These are phyloP conservation scores for Siniperca scherzeri DNA, from an alignment of 2,797 vertebrate species.

Conservation along the genomic window DNA sequence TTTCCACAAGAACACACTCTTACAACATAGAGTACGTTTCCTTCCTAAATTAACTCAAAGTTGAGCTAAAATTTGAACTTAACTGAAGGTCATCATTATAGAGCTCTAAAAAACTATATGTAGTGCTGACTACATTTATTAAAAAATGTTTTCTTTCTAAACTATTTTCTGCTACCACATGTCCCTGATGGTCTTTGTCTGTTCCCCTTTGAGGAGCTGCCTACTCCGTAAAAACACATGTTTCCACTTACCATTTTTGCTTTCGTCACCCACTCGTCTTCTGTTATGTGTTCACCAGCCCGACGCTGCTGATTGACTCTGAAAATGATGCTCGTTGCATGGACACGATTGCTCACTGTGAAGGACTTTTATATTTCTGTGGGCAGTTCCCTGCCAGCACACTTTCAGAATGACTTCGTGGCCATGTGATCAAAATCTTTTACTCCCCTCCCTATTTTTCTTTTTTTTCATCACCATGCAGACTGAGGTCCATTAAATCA, in stretches of 20 bases:
- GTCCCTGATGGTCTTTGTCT: conserved; percentile 39
- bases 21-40: conserved; percentile 37
- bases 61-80: background rate
- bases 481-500: conserved; percentile 55
- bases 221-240: conserved; percentile 54
- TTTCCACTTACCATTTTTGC: conserved; percentile 82
- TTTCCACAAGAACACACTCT: conserved; percentile 31
- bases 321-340: conserved; percentile 52
- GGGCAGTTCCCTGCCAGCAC: conserved; percentile 48
- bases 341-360: conserved; percentile 31
- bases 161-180: background rate
- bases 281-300: conserved; percentile 53
- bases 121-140: background rate
- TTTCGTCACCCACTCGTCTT: conserved; percentile 46
- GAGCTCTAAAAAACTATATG: background rate
- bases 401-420: conserved; percentile 77
- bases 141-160: background rate
- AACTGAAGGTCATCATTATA: too few relatives aligned
- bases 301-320: conserved; percentile 21
- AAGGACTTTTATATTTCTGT: conserved; percentile 44
- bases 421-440: conserved; percentile 75
- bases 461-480: conserved; percentile 44
- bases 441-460: conserved; percentile 37
- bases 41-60: conserved; percentile 29
- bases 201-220: conserved; percentile 32